Evolutionary conservation across 2,888 invertebrate species (phyloP), one percentile per base, ranked within the genome.

Genomic region (Heliconius sara): DNA sequence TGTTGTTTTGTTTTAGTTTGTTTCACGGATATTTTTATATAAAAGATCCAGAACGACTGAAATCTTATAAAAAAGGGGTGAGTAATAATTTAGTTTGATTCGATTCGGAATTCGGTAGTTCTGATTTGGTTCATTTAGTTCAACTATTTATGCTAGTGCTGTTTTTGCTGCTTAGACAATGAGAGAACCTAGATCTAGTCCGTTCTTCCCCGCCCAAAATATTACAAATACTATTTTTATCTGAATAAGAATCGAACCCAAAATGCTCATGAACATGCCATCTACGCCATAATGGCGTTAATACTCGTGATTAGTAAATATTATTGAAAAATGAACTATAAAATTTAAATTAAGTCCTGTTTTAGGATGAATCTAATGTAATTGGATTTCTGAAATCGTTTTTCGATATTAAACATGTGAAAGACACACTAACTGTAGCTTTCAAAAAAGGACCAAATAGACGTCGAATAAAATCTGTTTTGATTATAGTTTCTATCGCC

Each of bases 381-480:
- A 81, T 76, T 76, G 83, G 79, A 80, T 93, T 91, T 83, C 85
- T 94, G 3, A 93, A 90, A 89, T 89, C 91, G 80, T 95, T 96
- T 86, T 96, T 96, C 85, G 92, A 96, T 87, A 84, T 95, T 43
- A 91, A 92, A 85, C 95, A 96, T 85, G 94, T 96, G 39, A 92
- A 89, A 80, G 94, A 96, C 74, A 95, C 96, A 1, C 85, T 96
- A 7, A 88, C 90, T 72, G 94, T 96, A 2, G 95, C 95, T 72
- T 95, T 96, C 87, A 96, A 94, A 89, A 92, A 89, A 34, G 94
- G 94, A 80, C 93, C 94, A 60, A 91, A 93, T 84, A 83, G 88
- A 12, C 85, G 94, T 22, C 86, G 92, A 52, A 86, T 87, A 85
- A 94, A 93, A 87, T 92, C 92, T 13, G 91, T 94, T 85, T 89